Conservation (phyloP, 2,797 vertebrate genomes). For the Acanthis flammea region DNA sequence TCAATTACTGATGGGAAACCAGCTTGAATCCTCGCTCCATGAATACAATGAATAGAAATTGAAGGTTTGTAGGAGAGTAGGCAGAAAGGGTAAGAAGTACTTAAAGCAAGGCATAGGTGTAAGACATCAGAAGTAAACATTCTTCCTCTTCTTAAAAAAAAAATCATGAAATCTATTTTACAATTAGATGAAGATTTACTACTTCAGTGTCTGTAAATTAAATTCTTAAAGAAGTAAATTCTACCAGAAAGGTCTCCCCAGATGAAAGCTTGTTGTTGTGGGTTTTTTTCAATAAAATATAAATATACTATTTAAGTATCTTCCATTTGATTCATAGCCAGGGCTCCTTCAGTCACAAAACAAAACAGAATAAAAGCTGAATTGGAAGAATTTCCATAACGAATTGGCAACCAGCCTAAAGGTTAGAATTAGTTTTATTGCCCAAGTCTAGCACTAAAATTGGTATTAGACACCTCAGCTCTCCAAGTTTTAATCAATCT, state of each 20-base stretch:
- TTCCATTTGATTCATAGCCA: neutral
- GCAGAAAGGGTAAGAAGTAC: neutral
- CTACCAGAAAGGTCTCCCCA: neutral
- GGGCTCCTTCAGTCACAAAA: neutral
- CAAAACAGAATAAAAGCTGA: slow-evolving; percentile 44
- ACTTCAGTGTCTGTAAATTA: neutral
- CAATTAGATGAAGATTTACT: neutral
- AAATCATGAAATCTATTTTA: neutral
- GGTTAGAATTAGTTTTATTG: neutral
- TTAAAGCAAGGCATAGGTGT: neutral
- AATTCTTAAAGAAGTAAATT: neutral
- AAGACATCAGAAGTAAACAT: neutral
- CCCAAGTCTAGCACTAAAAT: neutral
- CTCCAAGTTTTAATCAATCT: slow-evolving; percentile 9
- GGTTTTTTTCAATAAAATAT: neutral
- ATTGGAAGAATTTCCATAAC: slow-evolving; percentile 14
- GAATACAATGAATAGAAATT: neutral
- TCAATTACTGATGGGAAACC: neutral
- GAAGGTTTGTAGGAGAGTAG: neutral
- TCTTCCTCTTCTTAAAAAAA: neutral
- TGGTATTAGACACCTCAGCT: neutral
- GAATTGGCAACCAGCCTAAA: neutral
- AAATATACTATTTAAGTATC: neutral
- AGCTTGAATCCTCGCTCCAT: neutral
- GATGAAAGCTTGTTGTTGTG: neutral